A percentile compares a stretch with the other conserved stretches of the same genome.
phyloP scores from a whole-genome alignment of 2,113 vertebrate genomes.

The Quiscalus mexicanus region DNA sequence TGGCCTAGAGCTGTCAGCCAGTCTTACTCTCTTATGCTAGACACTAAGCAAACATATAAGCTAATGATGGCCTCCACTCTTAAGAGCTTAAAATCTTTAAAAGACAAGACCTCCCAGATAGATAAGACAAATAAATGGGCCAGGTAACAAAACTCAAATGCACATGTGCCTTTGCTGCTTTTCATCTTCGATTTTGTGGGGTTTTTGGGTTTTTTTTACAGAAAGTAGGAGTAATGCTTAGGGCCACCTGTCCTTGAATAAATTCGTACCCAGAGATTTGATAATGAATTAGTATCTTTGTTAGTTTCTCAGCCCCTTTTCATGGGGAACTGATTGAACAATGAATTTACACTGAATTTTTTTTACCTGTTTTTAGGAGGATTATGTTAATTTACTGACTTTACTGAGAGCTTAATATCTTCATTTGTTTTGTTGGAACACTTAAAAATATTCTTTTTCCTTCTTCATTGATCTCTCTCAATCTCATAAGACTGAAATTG shows the following conservation, averaged over 20 bases:
- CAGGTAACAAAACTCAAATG: conserved; percentile 35
- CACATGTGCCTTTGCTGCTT: background rate
- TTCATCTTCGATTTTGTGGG: background rate
- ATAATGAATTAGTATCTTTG: background rate
- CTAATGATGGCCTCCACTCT: conserved; percentile 43
- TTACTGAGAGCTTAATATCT: background rate
- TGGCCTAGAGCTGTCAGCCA: conserved; percentile 61
- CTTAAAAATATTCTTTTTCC: background rate
- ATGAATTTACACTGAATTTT: background rate
- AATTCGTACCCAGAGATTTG: background rate
- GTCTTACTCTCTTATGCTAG: conserved; percentile 5
- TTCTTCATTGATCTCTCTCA: background rate
- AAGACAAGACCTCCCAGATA: conserved; percentile 59
- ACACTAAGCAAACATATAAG: conserved; percentile 53
- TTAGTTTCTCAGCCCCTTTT: background rate
- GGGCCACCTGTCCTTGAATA: background rate
- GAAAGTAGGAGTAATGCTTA: background rate
- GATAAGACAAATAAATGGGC: conserved; percentile 51
- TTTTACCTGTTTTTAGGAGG: background rate
- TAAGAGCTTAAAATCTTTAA: conserved; percentile 62
- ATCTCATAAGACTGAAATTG: background rate
- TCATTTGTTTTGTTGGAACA: background rate
- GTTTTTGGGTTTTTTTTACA: background rate
- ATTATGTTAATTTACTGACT: background rate
- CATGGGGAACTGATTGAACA: background rate